Evolutionary conservation across 2,888 invertebrate species (phyloP).

Genomic region (Panzeria rudis): DNA sequence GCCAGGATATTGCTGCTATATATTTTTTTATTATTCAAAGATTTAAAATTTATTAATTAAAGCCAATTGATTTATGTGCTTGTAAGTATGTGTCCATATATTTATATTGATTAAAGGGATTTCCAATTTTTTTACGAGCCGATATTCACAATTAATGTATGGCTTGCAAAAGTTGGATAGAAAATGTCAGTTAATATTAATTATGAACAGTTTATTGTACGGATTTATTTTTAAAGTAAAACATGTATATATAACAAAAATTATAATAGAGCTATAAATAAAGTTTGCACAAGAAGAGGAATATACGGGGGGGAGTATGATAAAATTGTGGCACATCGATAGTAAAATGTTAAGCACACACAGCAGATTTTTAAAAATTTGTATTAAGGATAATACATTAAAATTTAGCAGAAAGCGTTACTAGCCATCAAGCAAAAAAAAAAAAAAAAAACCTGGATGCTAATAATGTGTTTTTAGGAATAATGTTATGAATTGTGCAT

Average conservation of each 20-base stretch:
- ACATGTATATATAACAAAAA: neutral
- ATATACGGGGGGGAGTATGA: neutral
- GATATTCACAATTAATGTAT: conserved; percentile 47
- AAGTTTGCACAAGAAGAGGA: neutral
- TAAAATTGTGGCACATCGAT: neutral
- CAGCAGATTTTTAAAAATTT: too few species aligned
- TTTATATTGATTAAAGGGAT: conserved; percentile 63
- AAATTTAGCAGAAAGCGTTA: too few species aligned
- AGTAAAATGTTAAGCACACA: too few species aligned
- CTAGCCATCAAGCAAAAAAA: too few species aligned
- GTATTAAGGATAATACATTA: too few species aligned
- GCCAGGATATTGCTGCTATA: conserved; percentile 30
- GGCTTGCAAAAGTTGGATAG: conserved; percentile 33
- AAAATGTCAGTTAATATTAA: conserved; percentile 76
- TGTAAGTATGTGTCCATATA: neutral
- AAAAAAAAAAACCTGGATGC: too few species aligned
- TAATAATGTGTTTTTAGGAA: too few species aligned
- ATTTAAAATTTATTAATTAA: conserved; percentile 75
- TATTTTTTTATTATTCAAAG: conserved; percentile 63
- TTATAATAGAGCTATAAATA: neutral
- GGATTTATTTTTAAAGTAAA: conserved; percentile 67
- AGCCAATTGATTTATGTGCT: conserved; percentile 67
- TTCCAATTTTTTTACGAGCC: conserved; percentile 37
- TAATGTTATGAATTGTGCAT: too few species aligned
- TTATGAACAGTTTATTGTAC: conserved; percentile 75